Conservation (phyloP, 92 coral and sea anemone genomes). For the Parazoanthus atlanticus region DNA sequence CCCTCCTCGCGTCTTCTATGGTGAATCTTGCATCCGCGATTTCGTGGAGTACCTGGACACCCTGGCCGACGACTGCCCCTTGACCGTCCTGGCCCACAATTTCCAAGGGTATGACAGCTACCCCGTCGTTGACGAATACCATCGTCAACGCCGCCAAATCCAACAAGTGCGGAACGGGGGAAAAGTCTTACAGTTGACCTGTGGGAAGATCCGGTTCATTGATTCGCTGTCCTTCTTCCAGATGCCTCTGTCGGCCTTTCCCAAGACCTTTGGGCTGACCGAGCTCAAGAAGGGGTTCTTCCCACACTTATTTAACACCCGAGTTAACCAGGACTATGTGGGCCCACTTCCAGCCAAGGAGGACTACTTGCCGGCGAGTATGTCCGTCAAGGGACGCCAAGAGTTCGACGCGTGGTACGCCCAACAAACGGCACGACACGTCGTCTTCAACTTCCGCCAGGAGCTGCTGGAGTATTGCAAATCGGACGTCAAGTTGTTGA, state of each 20-base stretch:
- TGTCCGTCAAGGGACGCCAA: slow-evolving; percentile 3
- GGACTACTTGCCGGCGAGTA: slow-evolving; percentile 16
- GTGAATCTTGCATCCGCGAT: slow-evolving; percentile 12
- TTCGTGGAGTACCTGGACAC: no score
- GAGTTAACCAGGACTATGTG: slow-evolving; percentile 2
- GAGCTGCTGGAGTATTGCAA: slow-evolving; percentile 23
- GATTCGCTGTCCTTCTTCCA: no score
- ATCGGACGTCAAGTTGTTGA: slow-evolving; percentile 32
- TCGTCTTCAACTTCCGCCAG: background rate
- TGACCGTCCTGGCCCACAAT: slow-evolving; percentile 44
- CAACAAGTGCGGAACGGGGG: slow-evolving; percentile 25
- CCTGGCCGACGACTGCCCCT: slow-evolving; percentile 12
- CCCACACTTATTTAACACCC: slow-evolving; percentile 28
- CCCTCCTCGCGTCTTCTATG: slow-evolving; percentile 18
- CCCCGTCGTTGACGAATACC: slow-evolving; percentile 23
- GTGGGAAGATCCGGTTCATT: slow-evolving; percentile 24
- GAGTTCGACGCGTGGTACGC: slow-evolving; percentile 21
- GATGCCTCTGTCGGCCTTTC: slow-evolving; percentile 33
- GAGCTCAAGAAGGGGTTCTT: background rate
- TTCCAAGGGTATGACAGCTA: slow-evolving; percentile 37
- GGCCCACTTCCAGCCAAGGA: slow-evolving; percentile 22
- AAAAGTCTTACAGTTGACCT: slow-evolving; percentile 17
- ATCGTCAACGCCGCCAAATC: slow-evolving; percentile 8
- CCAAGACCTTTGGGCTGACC: slow-evolving; percentile 32
- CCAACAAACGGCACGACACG: background rate